These are phyloP conservation scores for Ophiothrix spiculata DNA, from an alignment of 35 echinoderm and acorn worm species.

Conservation along the genomic window DNA sequence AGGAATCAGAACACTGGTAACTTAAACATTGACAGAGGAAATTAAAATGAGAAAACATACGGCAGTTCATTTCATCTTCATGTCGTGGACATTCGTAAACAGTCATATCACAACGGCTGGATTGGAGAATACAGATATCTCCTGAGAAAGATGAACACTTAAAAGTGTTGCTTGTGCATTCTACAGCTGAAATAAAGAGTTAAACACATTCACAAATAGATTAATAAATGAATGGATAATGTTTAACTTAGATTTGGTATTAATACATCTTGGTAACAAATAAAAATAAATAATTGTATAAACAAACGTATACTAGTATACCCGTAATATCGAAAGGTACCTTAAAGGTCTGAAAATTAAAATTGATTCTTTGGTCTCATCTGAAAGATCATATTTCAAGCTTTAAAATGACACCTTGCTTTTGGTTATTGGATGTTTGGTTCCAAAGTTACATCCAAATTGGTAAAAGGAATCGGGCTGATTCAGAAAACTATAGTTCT, in stretches of 20 bases:
- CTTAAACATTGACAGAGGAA: no score
- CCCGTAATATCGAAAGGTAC: no score
- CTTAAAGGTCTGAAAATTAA: no score
- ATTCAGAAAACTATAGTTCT: no score
- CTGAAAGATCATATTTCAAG: no score
- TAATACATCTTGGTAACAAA: not conserved
- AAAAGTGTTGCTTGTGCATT: not conserved
- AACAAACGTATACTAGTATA: no score
- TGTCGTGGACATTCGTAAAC: not conserved
- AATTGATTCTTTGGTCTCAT: no score
- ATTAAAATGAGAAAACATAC: not conserved
- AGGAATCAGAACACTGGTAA: no score
- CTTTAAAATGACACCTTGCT: no score
- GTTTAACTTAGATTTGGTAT: not conserved
- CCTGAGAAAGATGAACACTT: not conserved
- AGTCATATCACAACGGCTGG: not conserved
- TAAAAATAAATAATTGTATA: not conserved
- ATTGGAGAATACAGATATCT: not conserved
- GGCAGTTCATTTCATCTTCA: not conserved
- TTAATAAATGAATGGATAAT: not conserved
- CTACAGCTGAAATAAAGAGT: not conserved
- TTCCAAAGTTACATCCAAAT: no score
- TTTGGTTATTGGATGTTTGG: no score
- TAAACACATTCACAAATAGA: not conserved
- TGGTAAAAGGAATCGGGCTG: no score